Conservation (phyloP, 2,888 invertebrate genomes). For the Harpagoxenus sublaevis region DNA sequence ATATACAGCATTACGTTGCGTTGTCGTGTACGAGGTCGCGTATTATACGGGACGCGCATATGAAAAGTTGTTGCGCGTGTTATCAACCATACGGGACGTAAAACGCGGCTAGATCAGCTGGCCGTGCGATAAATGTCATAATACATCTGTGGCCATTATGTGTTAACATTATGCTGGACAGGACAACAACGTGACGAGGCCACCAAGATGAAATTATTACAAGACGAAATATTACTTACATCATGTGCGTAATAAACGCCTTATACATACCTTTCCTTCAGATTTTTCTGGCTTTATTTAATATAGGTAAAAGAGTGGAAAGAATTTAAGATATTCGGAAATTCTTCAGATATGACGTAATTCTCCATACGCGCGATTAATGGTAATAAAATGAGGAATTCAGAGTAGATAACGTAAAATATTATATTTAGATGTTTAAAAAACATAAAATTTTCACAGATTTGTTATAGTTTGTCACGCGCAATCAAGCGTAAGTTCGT, state of each 20-base stretch:
- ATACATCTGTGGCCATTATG: conserved; percentile 51
- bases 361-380: neutral
- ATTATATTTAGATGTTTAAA: neutral
- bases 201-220: conserved; percentile 21
- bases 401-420: neutral
- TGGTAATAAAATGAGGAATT: neutral
- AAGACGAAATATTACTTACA: conserved; percentile 31
- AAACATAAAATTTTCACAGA: neutral
- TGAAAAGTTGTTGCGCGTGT: conserved; percentile 34
- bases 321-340: neutral
- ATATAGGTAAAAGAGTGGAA: neutral
- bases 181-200: conserved; percentile 33
- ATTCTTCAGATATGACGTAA: neutral
- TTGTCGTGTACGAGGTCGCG: conserved; percentile 33
- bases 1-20: neutral
- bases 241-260: neutral
- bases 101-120: conserved; percentile 53
- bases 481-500: neutral
- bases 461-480: neutral
- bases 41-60: conserved; percentile 12
- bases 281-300: neutral
- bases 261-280: neutral
- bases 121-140: conserved; percentile 54
- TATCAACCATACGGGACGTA: conserved; percentile 30
- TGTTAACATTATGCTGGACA: conserved; percentile 18